Evolutionary conservation across 1,140 invertebrate species (phyloP), one percentile per base, ranked within the genome.

Genomic region (Notospermus geniculatus): DNA sequence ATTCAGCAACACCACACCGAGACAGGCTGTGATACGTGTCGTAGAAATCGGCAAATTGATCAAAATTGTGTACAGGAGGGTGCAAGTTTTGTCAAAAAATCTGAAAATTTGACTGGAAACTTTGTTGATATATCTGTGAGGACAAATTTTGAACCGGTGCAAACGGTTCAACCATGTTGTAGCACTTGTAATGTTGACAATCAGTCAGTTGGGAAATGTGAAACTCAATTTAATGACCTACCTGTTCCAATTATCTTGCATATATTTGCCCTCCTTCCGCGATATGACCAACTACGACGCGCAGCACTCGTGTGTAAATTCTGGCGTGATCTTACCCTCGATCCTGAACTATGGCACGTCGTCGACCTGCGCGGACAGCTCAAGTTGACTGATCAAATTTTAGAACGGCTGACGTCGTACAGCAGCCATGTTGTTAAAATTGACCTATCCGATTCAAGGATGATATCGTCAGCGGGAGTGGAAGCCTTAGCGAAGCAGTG

Each of bases 281-380:
- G n/a, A 5, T 27, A 7, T n/a, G 25, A 19, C 4, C 25, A 23
- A 50, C 46, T 50, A n/a, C 25, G n/a, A 50, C 5, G n/a, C 4
- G 46, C n/a, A 9, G 46, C 46, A 9, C 19, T 50, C 4, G 25
- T 50, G 19, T 50, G 46, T 50, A 19, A 27, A 19, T 19, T 27
- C 19, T 50, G 46, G 46, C 4, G n/a, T n/a, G n/a, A 5, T 23
- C 25, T 50, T 19, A 50, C 46, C 9, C n/a, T 5, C 5, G 46
- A 50, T 50, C 25, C 46, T 19, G n/a, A 19, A 27, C n/a, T 50
- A 27, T 50, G 46, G 46, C 46, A n/a, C n/a, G 19, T 23, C n/a
- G 9, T 50, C 19, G 46, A 50, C n/a, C n/a, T 50, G n/a, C n/a
- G 25, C 4, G 46, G 46, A 23, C 46, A 50, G 46, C n/a, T 50